phyloP scores from a whole-genome alignment of 2,113 vertebrate species.

The Calonectris borealis region DNA sequence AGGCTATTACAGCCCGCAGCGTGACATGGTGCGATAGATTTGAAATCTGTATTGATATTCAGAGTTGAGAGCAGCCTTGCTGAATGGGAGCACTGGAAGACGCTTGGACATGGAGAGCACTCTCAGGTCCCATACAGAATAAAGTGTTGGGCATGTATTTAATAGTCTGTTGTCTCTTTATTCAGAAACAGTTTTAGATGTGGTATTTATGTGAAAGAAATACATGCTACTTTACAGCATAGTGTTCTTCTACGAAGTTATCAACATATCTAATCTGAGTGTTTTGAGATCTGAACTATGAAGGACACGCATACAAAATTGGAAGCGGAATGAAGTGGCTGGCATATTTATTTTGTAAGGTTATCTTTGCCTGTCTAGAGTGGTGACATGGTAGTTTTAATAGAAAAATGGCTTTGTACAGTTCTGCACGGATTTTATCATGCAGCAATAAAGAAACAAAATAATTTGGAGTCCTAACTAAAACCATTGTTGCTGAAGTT shows the following conservation, averaged over 20 bases:
- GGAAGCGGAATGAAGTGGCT: background rate
- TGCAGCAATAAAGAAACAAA: background rate
- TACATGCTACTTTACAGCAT: background rate
- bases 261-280: background rate
- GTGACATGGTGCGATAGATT: background rate
- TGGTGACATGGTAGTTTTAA: background rate
- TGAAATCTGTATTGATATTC: background rate
- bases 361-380: slow-evolving; percentile 34
- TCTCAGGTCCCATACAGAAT: background rate
- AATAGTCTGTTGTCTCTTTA: background rate
- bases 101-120: background rate
- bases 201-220: background rate
- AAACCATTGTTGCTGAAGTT: background rate
- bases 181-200: background rate
- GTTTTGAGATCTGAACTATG: slow-evolving; percentile 3
- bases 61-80: background rate
- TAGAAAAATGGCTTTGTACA: slow-evolving; percentile 2
- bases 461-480: background rate
- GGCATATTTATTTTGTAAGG: slow-evolving; percentile 9
- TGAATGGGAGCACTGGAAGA: background rate
- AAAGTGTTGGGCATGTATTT: background rate
- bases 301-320: background rate
- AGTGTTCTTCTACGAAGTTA: slow-evolving; percentile 3
- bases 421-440: background rate
- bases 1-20: background rate